These are phyloP conservation scores for Emmelina monodactyla DNA, from an alignment of 2,888 invertebrate species.

Conservation along the genomic window DNA sequence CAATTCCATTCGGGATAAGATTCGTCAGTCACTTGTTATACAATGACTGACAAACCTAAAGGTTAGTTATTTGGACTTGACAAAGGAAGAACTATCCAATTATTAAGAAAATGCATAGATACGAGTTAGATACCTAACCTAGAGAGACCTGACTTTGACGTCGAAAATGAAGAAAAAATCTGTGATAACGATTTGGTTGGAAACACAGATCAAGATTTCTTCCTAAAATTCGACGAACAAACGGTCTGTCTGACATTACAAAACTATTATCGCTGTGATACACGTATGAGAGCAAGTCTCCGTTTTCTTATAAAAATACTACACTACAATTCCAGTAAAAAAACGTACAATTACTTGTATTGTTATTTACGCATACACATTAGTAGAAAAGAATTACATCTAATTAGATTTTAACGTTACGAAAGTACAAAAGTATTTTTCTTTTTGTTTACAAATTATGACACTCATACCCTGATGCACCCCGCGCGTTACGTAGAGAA, in stretches of 20 bases:
- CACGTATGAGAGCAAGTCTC: conserved; percentile 48
- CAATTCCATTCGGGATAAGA: background rate
- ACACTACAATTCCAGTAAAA: conserved; percentile 59
- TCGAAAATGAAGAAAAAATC: conserved; percentile 35
- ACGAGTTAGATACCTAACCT: conserved; percentile 36
- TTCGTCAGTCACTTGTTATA: background rate
- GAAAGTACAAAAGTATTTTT: conserved; percentile 59
- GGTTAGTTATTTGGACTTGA: conserved; percentile 27
- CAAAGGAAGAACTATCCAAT: conserved; percentile 48
- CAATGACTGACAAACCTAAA: conserved; percentile 18
- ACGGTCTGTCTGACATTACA: conserved; percentile 40
- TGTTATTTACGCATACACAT: conserved; percentile 51
- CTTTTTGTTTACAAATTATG: conserved; percentile 55
- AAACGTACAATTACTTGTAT: conserved; percentile 54
- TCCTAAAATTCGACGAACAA: conserved; percentile 33
- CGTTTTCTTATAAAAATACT: conserved; percentile 48
- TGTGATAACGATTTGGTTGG: conserved; percentile 14
- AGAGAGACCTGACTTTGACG: conserved; percentile 30
- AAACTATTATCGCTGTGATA: conserved; percentile 66
- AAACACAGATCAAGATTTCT: conserved; percentile 25
- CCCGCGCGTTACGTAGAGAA: conserved; percentile 57
- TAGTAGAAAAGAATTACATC: conserved; percentile 54
- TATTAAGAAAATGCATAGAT: conserved; percentile 41
- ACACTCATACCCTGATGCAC: conserved; percentile 67
- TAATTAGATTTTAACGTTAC: conserved; percentile 55